These are phyloP conservation scores for Callocephalon fimbriatum DNA, from an alignment of 2,113 vertebrate species.

Conservation along the genomic window DNA sequence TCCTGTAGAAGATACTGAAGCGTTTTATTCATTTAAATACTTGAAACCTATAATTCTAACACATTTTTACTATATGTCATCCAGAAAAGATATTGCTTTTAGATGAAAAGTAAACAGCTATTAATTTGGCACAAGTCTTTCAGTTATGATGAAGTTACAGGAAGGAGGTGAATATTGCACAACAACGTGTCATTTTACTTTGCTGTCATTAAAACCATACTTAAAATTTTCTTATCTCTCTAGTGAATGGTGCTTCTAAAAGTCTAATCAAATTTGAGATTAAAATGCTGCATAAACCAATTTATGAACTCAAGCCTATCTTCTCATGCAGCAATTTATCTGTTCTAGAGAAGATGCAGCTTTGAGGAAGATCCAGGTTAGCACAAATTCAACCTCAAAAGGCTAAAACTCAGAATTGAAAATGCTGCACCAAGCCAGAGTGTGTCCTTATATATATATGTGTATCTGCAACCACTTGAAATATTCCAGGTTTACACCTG, in stretches of 20 bases:
- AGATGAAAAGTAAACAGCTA: neutral
- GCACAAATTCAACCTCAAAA: neutral
- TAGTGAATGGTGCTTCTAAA: neutral
- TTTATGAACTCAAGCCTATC: neutral
- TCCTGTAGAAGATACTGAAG: neutral
- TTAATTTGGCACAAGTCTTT: neutral
- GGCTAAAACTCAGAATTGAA: neutral
- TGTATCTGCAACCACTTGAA: neutral
- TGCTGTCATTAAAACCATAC: neutral
- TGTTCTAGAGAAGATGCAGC: neutral
- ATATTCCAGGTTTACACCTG: constrained; percentile 14
- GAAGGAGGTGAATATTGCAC: neutral
- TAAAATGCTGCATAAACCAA: neutral
- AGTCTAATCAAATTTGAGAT: neutral
- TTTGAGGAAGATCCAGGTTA: neutral
- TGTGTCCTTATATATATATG: neutral
- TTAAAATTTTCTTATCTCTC: neutral
- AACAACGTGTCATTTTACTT: neutral
- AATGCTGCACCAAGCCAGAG: neutral
- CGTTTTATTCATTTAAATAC: neutral
- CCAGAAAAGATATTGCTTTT: neutral
- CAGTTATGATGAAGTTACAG: neutral
- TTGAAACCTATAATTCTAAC: neutral
- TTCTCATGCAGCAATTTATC: neutral
- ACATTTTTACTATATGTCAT: neutral